Conservation (phyloP, 2,113 vertebrate species). For the Isurus oxyrinchus region DNA sequence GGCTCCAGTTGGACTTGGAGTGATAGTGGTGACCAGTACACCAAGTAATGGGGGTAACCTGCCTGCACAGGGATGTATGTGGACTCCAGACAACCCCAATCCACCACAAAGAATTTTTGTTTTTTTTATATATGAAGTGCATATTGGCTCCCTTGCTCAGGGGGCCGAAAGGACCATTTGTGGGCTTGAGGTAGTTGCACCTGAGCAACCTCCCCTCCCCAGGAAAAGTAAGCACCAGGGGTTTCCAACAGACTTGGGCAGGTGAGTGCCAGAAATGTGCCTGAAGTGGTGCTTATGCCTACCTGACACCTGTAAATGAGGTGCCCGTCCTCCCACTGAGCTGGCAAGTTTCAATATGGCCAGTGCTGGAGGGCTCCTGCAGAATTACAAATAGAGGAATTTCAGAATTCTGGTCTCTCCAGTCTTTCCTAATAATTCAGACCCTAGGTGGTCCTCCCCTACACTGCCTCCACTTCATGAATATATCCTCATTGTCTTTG, state of each 20-base stretch:
- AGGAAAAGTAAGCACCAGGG: neutral
- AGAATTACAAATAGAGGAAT: neutral
- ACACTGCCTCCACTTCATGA: neutral
- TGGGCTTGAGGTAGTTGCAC: neutral
- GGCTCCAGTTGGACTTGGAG: neutral
- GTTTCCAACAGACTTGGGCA: neutral
- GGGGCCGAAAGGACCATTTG: neutral
- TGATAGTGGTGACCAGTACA: neutral
- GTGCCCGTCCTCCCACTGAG: neutral
- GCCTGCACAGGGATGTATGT: neutral
- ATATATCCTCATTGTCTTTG: neutral
- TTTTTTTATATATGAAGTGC: neutral
- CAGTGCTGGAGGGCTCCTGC: neutral
- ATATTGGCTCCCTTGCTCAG: neutral
- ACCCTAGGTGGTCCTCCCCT: neutral
- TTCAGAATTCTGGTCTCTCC: neutral
- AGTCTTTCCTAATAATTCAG: neutral
- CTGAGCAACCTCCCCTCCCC: neutral
- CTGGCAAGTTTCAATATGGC: neutral
- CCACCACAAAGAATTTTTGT: neutral
- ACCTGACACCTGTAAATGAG: neutral
- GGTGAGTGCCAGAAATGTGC: neutral
- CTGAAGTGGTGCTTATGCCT: neutral
- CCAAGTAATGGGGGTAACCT: neutral
- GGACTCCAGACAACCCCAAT: neutral